Evolutionary conservation across 2,888 invertebrate genomes (phyloP).

Genomic region (Eudiplozoon nipponicum): DNA sequence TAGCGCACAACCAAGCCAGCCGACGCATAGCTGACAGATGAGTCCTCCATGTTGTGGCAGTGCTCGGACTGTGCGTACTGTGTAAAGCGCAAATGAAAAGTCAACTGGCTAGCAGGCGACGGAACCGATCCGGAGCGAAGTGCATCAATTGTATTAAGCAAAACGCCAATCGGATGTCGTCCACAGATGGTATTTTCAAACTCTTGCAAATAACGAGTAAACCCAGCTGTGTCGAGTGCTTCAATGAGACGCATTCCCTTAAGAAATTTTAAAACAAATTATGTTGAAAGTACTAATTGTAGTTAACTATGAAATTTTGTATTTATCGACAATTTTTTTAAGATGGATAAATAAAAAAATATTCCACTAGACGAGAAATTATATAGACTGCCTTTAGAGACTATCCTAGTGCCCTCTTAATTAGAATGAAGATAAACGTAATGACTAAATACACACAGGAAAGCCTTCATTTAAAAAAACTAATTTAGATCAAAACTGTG

Average conservation of each 20-base stretch:
- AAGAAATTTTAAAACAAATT: conserved; percentile 17
- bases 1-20: conserved; percentile 36
- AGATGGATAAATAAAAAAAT: too few relatives aligned
- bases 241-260: conserved; percentile 90
- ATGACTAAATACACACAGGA: too few relatives aligned
- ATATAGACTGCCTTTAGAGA: too few relatives aligned
- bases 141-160: conserved; percentile 38
- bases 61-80: conserved; percentile 89
- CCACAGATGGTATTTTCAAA: conserved; percentile 97
- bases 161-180: conserved; percentile 74
- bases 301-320: too few relatives aligned
- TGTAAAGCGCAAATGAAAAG: conserved; percentile 41
- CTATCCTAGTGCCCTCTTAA: too few relatives aligned
- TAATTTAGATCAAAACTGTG: too few relatives aligned
- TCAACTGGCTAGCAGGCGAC: neutral
- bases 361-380: too few relatives aligned
- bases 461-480: too few relatives aligned
- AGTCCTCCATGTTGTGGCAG: conserved; percentile 53
- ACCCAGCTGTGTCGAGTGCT: conserved; percentile 48
- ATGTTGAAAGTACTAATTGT: too few relatives aligned
- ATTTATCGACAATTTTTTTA: too few relatives aligned
- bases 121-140: neutral
- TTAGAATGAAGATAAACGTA: too few relatives aligned
- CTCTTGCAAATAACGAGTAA: conserved; percentile 65
- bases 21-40: conserved; percentile 86